A percentile compares a stretch with the other conserved stretches of the same genome.
Conservation (phyloP, 2,888 invertebrate genomes). For the Crioceris asparagi region DNA sequence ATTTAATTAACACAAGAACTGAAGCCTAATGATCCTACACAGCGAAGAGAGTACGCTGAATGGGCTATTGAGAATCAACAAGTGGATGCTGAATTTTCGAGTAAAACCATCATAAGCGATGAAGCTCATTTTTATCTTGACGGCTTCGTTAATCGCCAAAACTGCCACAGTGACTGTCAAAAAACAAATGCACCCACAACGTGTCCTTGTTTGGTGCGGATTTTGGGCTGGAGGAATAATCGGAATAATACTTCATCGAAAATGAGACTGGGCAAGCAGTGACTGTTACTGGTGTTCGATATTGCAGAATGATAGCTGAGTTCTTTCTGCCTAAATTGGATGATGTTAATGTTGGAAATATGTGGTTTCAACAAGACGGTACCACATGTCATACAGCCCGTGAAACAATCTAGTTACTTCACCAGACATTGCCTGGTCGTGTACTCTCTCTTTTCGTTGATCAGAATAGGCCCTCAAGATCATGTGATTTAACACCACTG, state of each 20-base stretch:
- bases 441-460: too few species aligned
- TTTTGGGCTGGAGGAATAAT: too few species aligned
- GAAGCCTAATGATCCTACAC: slow-evolving; percentile 10
- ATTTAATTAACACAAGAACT: slow-evolving; percentile 12
- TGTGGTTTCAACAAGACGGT: neutral
- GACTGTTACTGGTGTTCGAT: neutral
- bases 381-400: neutral
- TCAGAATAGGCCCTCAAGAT: too few species aligned
- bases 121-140: slow-evolving; percentile 3
- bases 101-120: slow-evolving; percentile 11
- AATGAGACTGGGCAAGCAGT: too few species aligned
- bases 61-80: slow-evolving; percentile 5
- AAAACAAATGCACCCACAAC: slow-evolving; percentile 2
- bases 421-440: too few species aligned
- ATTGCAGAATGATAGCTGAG: neutral
- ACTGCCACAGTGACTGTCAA: neutral
- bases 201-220: too few species aligned
- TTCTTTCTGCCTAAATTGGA: neutral
- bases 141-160: slow-evolving; percentile 6
- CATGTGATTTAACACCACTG: neutral
- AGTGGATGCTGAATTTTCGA: slow-evolving; percentile 8
- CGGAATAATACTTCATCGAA: too few species aligned
- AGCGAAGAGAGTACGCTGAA: slow-evolving; percentile 6
- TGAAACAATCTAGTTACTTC: neutral
- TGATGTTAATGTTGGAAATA: neutral